Conservation (phyloP, 2,113 vertebrate genomes). For the Heterotis niloticus region DNA sequence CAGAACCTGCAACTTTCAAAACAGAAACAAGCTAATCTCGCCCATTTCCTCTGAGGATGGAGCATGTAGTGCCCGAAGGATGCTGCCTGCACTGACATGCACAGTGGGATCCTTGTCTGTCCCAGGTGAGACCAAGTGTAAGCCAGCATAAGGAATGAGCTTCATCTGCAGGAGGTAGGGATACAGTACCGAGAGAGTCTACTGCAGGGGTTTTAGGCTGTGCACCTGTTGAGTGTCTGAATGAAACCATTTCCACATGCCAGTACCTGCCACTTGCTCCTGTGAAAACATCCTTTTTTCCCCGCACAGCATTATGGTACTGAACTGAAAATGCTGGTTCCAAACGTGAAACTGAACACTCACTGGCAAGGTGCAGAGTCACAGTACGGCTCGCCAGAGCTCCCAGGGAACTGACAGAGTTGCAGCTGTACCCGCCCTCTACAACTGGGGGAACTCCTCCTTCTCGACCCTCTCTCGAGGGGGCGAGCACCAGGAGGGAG, state of each 20-base stretch:
- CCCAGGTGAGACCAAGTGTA: too few relatives aligned
- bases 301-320: neutral
- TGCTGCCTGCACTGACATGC: neutral
- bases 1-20: neutral
- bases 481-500: constrained; percentile 67
- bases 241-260: too few relatives aligned
- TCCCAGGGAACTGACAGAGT: constrained; percentile 72
- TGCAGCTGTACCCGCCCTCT: constrained; percentile 84
- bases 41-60: too few relatives aligned
- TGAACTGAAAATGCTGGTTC: neutral
- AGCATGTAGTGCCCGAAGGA: neutral
- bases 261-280: neutral
- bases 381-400: constrained; percentile 79
- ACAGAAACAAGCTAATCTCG: neutral
- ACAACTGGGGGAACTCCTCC: constrained; percentile 41
- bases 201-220: too few relatives aligned
- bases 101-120: neutral
- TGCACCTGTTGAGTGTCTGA: too few relatives aligned
- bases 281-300: neutral
- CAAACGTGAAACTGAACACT: constrained; percentile 49
- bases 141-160: too few relatives aligned
- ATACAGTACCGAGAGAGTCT: neutral
- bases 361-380: constrained; percentile 78
- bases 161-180: neutral
- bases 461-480: constrained; percentile 39